Conservation (phyloP, 1,140 invertebrate genomes). For the Drosophila ficusphila region DNA sequence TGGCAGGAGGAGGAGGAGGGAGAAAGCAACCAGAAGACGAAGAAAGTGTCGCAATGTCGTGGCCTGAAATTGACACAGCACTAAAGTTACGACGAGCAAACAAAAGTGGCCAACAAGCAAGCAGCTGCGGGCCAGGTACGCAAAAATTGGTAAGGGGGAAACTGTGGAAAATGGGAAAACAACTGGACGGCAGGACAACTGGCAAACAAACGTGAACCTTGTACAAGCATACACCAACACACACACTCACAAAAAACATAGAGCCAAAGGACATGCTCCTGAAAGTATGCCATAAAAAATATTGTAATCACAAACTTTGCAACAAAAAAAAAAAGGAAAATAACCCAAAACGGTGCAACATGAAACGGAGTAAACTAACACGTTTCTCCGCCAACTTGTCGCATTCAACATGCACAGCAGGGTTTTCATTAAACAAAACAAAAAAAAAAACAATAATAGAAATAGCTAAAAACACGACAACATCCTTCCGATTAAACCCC, state of each 20-base stretch:
- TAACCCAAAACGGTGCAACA: slow-evolving; percentile 2
- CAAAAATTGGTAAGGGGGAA: neutral
- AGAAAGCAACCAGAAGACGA: neutral
- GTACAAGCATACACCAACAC: slow-evolving; percentile 30
- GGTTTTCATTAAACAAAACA: too few relatives aligned
- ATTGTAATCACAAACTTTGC: slow-evolving; percentile 65
- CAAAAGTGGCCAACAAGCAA: slow-evolving; percentile 38
- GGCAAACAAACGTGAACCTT: slow-evolving; percentile 47
- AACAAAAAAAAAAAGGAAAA: slow-evolving; percentile 8
- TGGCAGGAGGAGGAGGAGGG: neutral
- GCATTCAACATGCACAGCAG: neutral
- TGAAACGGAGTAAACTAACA: slow-evolving; percentile 1
- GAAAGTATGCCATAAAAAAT: slow-evolving; percentile 53
- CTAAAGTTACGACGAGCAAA: slow-evolving; percentile 48
- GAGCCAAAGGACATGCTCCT: slow-evolving; percentile 29
- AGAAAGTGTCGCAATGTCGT: slow-evolving; percentile 47
- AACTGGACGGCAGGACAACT: slow-evolving; percentile 19
- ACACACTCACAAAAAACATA: neutral
- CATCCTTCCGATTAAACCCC: too few relatives aligned
- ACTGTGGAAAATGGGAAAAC: neutral
- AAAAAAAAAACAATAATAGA: too few relatives aligned
- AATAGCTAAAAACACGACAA: too few relatives aligned
- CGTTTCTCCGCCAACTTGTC: neutral
- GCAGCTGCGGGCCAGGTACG: slow-evolving; percentile 12
- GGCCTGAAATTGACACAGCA: slow-evolving; percentile 57